phyloP scores from a whole-genome alignment of 2,113 vertebrate genomes.

The Ondatra zibethicus region DNA sequence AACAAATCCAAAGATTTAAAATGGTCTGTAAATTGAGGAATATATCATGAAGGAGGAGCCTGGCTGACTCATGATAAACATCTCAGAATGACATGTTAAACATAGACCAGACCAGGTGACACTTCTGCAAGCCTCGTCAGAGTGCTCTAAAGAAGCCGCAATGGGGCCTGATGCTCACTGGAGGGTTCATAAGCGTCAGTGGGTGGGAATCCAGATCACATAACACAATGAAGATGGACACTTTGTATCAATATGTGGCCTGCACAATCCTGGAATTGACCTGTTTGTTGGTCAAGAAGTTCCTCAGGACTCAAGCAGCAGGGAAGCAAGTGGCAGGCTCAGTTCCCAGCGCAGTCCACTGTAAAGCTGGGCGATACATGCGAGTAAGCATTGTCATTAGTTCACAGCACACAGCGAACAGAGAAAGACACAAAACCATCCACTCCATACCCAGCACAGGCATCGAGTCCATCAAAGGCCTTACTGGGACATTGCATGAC shows the following conservation, averaged over 20 bases:
- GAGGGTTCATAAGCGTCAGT: neutral
- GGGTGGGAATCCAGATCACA: neutral
- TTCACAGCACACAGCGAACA: neutral
- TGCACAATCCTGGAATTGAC: neutral
- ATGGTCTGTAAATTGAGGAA: constrained; percentile 11
- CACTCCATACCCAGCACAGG: neutral
- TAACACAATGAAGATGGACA: neutral
- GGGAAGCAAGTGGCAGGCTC: neutral
- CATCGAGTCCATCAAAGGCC: neutral
- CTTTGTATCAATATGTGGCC: neutral
- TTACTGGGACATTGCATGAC: neutral
- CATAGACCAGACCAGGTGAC: neutral
- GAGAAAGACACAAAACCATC: neutral
- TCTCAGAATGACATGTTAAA: neutral
- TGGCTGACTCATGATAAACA: neutral
- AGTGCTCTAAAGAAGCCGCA: neutral
- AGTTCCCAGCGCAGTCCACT: neutral
- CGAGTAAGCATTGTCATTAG: neutral
- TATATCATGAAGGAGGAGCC: neutral
- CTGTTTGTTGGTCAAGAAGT: neutral
- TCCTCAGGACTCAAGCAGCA: neutral
- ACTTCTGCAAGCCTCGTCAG: neutral
- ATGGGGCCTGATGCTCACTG: neutral
- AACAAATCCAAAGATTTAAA: constrained; percentile 24
- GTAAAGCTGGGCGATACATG: neutral